Evolutionary conservation across 2,113 vertebrate genomes (phyloP).

Genomic region (Martes martes): DNA sequence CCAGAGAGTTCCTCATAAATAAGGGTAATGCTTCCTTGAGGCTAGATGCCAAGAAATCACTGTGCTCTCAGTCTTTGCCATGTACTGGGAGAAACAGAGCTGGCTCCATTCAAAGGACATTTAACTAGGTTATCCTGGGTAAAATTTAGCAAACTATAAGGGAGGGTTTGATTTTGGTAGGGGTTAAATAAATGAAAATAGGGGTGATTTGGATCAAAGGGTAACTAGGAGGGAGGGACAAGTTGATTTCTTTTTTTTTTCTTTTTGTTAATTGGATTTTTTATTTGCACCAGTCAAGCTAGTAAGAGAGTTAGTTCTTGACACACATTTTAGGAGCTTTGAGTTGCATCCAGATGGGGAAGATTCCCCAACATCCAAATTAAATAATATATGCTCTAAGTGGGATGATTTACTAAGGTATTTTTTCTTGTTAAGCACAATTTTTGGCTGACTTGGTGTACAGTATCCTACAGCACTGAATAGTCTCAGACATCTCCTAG

Average conservation of each 20-base stretch:
- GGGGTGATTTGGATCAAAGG: not conserved
- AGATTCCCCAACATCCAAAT: not conserved
- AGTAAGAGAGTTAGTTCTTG: not conserved
- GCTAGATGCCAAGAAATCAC: not conserved
- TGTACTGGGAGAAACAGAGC: not conserved
- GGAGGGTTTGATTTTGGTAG: not conserved
- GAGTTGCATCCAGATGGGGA: not conserved
- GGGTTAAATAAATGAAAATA: not conserved
- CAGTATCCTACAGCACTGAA: not conserved
- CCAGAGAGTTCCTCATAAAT: not conserved
- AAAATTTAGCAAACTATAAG: not conserved
- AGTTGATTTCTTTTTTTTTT: not conserved
- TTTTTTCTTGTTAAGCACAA: not conserved
- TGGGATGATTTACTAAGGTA: not conserved
- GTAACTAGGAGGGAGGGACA: not conserved
- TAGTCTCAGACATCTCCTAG: not conserved
- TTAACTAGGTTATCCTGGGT: not conserved
- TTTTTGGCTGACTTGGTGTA: not conserved
- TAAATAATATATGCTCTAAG: constrained; percentile 1
- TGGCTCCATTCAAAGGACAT: not conserved
- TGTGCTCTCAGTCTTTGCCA: not conserved
- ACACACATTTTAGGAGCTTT: not conserved
- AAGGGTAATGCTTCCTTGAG: not conserved
- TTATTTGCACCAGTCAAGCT: too few relatives aligned
- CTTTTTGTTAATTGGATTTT: too few relatives aligned